Evolutionary conservation across 1,140 invertebrate species (phyloP).

Genomic region (Drosophila tani): DNA sequence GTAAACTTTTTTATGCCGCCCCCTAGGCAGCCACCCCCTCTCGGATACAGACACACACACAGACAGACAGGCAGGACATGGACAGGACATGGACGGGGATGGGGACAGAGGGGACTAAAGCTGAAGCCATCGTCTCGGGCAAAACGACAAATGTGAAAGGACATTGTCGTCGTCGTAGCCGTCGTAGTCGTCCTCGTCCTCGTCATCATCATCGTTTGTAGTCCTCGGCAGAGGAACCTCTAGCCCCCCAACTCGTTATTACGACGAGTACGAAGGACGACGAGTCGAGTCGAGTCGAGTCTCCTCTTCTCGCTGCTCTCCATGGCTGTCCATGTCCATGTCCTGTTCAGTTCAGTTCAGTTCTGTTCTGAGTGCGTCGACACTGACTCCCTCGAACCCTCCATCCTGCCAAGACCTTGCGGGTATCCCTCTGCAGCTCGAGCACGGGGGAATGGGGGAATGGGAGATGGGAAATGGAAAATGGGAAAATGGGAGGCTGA

Average conservation of each 20-base stretch:
- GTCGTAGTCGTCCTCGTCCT: conserved; percentile 24
- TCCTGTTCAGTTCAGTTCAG: conserved; percentile 39
- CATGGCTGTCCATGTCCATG: conserved; percentile 41
- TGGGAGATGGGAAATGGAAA: not conserved
- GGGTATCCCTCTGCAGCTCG: conserved; percentile 22
- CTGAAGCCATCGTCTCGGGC: conserved; percentile 71
- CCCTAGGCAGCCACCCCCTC: conserved; percentile 4
- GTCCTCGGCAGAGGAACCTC: conserved; percentile 42
- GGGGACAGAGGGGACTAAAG: conserved; percentile 36
- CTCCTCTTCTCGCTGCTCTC: conserved; percentile 23
- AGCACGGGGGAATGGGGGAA: not conserved
- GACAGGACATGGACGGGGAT: conserved; percentile 18
- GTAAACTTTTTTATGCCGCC: conserved; percentile 47
- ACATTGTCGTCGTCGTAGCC: conserved; percentile 72
- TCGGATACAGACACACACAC: conserved; percentile 12
- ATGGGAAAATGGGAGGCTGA: not conserved
- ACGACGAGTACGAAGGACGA: conserved; percentile 58
- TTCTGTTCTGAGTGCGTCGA: conserved; percentile 71
- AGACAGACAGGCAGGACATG: conserved; percentile 16
- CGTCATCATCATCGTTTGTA: conserved; percentile 52
- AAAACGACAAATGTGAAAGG: conserved; percentile 82
- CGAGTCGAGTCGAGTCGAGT: conserved; percentile 1
- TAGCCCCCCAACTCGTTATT: conserved; percentile 49
- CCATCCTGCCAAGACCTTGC: conserved; percentile 37
- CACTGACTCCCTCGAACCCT: conserved; percentile 53